Conservation (phyloP, 2,888 invertebrate species). For the Ornithoptera priamus region DNA sequence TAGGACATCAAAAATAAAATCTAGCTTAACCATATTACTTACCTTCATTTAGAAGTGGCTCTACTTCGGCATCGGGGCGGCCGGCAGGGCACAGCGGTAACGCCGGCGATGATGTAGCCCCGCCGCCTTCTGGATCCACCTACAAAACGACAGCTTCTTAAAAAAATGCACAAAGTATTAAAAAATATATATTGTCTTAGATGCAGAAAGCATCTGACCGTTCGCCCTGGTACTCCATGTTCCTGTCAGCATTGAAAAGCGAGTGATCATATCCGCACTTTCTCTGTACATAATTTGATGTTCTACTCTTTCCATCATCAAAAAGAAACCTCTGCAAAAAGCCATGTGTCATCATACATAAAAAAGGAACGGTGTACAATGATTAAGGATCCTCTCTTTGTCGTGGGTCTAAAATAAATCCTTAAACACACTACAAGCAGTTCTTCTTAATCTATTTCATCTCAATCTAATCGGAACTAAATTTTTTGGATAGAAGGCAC, state of each 20-base stretch:
- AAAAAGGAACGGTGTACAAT: too few species aligned
- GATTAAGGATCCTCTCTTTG: too few species aligned
- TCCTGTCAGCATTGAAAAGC: too few species aligned
- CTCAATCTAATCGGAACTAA: background rate
- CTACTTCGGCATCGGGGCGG: constrained; percentile 57
- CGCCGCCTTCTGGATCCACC: constrained; percentile 62
- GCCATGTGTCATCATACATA: too few species aligned
- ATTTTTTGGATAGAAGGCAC: background rate
- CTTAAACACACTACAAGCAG: background rate
- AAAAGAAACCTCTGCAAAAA: too few species aligned
- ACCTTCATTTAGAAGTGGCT: constrained; percentile 65
- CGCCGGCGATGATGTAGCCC: constrained; percentile 48
- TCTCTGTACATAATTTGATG: too few species aligned
- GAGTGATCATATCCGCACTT: too few species aligned
- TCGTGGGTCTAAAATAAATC: background rate
- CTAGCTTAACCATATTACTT: constrained; percentile 33
- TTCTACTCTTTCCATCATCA: too few species aligned
- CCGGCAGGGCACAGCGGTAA: constrained; percentile 70
- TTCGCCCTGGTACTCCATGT: too few species aligned
- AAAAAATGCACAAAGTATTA: background rate
- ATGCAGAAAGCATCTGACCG: too few species aligned
- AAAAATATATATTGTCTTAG: too few species aligned
- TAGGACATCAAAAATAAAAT: too few species aligned
- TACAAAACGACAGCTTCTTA: constrained; percentile 34
- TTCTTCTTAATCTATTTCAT: background rate